phyloP scores from a whole-genome alignment of 2,888 invertebrate species.

The Chalcis sispes region DNA sequence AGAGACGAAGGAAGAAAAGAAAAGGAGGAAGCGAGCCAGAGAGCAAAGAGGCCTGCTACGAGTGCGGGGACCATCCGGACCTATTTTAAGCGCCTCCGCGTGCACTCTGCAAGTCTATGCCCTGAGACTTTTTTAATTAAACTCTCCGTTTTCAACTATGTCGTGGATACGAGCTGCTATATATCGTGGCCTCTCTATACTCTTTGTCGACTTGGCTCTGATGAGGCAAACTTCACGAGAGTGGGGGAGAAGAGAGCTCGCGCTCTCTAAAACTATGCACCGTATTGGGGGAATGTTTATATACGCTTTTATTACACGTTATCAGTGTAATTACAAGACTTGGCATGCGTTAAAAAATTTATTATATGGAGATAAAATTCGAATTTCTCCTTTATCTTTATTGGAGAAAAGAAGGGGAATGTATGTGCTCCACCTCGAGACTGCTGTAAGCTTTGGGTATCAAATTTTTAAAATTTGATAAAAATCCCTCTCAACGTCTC shows the following conservation, averaged over 20 bases:
- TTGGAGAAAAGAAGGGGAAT: too few species aligned
- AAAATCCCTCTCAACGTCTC: too few species aligned
- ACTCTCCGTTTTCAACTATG: slow-evolving; percentile 56
- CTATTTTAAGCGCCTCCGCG: slow-evolving; percentile 49
- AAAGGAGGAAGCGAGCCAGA: neutral
- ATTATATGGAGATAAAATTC: too few species aligned
- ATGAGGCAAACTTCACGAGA: neutral
- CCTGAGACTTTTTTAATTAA: slow-evolving; percentile 59
- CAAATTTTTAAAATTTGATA: too few species aligned
- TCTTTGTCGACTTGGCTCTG: slow-evolving; percentile 42
- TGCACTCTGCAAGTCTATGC: slow-evolving; percentile 54
- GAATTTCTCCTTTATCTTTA: too few species aligned
- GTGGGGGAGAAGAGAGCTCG: neutral
- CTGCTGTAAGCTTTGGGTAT: too few species aligned
- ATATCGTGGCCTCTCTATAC: slow-evolving; percentile 7
- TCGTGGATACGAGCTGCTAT: slow-evolving; percentile 29
- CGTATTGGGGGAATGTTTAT: slow-evolving; percentile 46
- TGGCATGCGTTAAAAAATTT: slow-evolving; percentile 1
- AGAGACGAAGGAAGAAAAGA: neutral
- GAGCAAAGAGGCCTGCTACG: slow-evolving; percentile 31
- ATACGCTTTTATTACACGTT: slow-evolving; percentile 39
- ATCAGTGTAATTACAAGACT: slow-evolving; percentile 38
- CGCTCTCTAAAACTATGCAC: slow-evolving; percentile 29
- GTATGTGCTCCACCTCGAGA: too few species aligned
- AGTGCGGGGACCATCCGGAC: slow-evolving; percentile 15